phyloP scores from a whole-genome alignment of 2,113 vertebrate species.

The Casuarius casuarius region DNA sequence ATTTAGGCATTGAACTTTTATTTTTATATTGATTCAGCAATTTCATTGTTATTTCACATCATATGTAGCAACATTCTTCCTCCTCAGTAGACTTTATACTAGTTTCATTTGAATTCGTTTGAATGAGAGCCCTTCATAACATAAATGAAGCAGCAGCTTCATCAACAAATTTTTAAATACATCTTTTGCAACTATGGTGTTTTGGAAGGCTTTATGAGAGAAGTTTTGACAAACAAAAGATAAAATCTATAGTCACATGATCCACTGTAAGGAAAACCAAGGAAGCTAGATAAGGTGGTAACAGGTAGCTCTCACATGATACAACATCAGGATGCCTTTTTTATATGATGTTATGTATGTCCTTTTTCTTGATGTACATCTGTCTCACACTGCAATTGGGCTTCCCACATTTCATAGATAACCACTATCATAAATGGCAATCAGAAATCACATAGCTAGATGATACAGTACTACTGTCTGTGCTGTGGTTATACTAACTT shows the following conservation, averaged over 20 bases:
- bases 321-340: not conserved
- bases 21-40: not conserved
- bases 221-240: not conserved
- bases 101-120: not conserved
- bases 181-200: not conserved
- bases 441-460: not conserved
- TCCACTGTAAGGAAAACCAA: not conserved
- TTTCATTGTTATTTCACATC: not conserved
- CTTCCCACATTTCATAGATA: not conserved
- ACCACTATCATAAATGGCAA: not conserved
- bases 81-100: not conserved
- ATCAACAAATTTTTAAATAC: not conserved
- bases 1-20: not conserved
- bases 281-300: not conserved
- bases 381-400: not conserved
- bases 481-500: not conserved
- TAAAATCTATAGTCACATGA: not conserved
- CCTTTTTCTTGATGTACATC: not conserved
- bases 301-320: not conserved
- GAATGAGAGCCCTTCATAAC: not conserved
- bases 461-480: not conserved
- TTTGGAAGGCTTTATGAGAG: not conserved
- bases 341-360: not conserved
- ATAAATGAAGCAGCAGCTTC: rapidly evolving
- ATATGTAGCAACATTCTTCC: not conserved